Percentiles rank a stretch among this genome's conserved stretches.
Conservation (phyloP, 2,113 vertebrate species). For the Mixornis gularis region DNA sequence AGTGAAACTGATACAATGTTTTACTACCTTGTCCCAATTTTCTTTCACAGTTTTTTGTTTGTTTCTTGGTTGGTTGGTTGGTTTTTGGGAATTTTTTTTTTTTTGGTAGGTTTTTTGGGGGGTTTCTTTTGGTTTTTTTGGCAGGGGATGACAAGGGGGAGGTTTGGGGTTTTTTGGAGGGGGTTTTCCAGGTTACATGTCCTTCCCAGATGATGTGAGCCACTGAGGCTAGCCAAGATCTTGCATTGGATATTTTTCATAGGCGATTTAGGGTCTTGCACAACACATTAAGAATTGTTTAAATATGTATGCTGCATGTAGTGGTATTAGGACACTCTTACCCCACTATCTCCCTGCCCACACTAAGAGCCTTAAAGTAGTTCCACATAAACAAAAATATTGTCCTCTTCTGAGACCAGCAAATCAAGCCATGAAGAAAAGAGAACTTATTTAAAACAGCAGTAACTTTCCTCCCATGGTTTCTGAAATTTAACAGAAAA, state of each 20-base stretch:
- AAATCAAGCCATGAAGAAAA: neutral
- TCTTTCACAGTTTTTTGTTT: neutral
- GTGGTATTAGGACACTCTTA: neutral
- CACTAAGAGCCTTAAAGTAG: neutral
- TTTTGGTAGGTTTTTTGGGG: too few species aligned
- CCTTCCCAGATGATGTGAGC: neutral
- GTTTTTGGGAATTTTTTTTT: neutral
- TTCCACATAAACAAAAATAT: neutral
- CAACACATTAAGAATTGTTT: accelerated
- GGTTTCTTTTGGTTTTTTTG: too few species aligned
- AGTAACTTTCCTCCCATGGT: neutral
- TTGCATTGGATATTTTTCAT: neutral
- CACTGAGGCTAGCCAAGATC: neutral
- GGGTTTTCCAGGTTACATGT: neutral
- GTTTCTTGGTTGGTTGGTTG: accelerated
- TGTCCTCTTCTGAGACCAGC: neutral
- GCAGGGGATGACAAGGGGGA: accelerated
- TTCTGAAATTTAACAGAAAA: neutral
- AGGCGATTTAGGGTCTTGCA: neutral
- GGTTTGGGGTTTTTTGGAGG: neutral
- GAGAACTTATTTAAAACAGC: neutral
- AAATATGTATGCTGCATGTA: neutral
- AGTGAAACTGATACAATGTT: neutral
- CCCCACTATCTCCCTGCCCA: neutral
- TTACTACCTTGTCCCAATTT: neutral